These are phyloP conservation scores for Epinotia nisella DNA, from an alignment of 2,888 invertebrate species.

Conservation along the genomic window DNA sequence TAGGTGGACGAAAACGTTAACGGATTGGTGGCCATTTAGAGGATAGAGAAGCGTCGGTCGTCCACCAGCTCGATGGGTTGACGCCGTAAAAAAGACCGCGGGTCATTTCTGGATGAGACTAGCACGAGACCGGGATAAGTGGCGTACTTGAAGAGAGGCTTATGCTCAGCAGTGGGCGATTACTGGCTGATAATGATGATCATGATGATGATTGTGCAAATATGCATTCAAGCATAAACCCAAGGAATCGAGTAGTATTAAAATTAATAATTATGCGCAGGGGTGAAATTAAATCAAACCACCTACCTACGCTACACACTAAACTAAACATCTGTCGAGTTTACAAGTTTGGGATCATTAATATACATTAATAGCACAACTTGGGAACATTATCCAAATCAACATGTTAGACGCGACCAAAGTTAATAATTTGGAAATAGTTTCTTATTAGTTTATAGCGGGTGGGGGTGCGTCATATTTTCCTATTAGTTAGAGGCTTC, in stretches of 20 bases:
- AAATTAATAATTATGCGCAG: conserved; percentile 17
- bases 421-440: conserved; percentile 49
- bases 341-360: conserved; percentile 43
- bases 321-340: conserved; percentile 40
- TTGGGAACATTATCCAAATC: conserved; percentile 46
- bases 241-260: not conserved
- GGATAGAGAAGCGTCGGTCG: no score
- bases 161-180: no score
- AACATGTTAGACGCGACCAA: conserved; percentile 46
- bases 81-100: no score
- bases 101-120: no score
- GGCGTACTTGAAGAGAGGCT: no score
- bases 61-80: no score
- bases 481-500: conserved; percentile 40
- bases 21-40: no score
- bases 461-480: conserved; percentile 41
- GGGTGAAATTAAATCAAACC: conserved; percentile 21
- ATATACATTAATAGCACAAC: conserved; percentile 45
- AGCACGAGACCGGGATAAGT: no score
- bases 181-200: no score
- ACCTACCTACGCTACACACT: conserved; percentile 34
- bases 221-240: no score
- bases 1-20: no score
- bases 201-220: no score
- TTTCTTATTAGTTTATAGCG: conserved; percentile 45